These are phyloP conservation scores for Euzophera pinguis DNA, from an alignment of 2,888 invertebrate genomes.

Conservation along the genomic window DNA sequence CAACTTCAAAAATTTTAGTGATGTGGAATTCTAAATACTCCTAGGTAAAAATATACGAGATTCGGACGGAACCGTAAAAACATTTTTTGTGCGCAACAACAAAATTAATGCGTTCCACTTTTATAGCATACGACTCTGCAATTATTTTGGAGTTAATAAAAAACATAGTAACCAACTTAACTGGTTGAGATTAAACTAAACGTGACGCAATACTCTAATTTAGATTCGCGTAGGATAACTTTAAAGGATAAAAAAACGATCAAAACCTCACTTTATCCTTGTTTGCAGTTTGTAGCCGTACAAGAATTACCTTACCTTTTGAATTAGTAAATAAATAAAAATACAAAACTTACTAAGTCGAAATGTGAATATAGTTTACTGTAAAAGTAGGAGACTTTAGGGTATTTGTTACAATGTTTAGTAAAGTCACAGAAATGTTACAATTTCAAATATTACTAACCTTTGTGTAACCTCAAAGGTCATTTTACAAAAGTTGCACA, in stretches of 20 bases:
- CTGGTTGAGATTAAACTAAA: constrained; percentile 2
- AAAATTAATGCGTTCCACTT: constrained; percentile 7
- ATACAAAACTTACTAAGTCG: no score
- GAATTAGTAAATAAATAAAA: no score
- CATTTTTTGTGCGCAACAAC: constrained; percentile 1
- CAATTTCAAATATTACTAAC: no score
- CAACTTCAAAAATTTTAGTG: no score
- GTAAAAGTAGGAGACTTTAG: no score
- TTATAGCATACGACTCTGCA: constrained; percentile 6
- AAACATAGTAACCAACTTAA: constrained; percentile 3
- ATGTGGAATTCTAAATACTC: no score
- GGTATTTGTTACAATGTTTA: no score
- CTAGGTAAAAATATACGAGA: neutral
- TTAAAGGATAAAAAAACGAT: neutral
- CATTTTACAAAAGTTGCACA: constrained; percentile 2
- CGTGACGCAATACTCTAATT: constrained; percentile 1
- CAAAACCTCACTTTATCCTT: neutral
- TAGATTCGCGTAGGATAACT: constrained; percentile 6
- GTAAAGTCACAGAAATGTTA: no score
- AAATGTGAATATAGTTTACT: no score
- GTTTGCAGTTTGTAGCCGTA: neutral
- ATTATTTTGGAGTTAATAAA: constrained; percentile 2
- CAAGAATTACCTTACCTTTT: no score
- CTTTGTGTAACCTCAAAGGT: neutral
- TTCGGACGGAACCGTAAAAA: neutral